Evolutionary conservation across 2,113 vertebrate species (phyloP).

Genomic region (Rhodinocichla rosea): DNA sequence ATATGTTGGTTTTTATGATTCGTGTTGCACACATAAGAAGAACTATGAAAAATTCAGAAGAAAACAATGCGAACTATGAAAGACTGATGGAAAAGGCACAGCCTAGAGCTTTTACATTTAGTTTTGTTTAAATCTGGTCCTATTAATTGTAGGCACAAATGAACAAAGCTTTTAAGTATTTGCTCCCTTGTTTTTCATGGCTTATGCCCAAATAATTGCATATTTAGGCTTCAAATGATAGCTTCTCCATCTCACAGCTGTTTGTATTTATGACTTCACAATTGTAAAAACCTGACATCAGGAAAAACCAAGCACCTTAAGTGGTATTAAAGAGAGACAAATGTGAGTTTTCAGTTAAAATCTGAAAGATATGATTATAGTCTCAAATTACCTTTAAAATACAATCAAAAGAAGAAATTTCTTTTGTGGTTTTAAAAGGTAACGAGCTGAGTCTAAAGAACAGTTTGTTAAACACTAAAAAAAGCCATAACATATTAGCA

Average conservation of each 20-base stretch:
- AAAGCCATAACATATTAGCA: background rate
- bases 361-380: background rate
- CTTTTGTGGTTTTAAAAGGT: background rate
- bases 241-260: background rate
- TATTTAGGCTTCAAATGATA: background rate
- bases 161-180: background rate
- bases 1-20: background rate
- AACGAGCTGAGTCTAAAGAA: background rate
- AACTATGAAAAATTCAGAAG: background rate
- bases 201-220: background rate
- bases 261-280: background rate
- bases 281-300: background rate
- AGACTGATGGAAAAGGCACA: background rate
- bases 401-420: background rate
- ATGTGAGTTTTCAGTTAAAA: background rate
- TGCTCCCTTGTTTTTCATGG: background rate
- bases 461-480: background rate
- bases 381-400: background rate
- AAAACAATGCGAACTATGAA: background rate
- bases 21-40: background rate
- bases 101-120: background rate
- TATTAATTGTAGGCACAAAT: background rate
- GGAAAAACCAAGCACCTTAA: background rate
- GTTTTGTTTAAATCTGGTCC: background rate
- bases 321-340: background rate